Base-by-base conservation (phyloP, 2,113 vertebrate genomes). In the Dasyprocta punctata region DNA sequence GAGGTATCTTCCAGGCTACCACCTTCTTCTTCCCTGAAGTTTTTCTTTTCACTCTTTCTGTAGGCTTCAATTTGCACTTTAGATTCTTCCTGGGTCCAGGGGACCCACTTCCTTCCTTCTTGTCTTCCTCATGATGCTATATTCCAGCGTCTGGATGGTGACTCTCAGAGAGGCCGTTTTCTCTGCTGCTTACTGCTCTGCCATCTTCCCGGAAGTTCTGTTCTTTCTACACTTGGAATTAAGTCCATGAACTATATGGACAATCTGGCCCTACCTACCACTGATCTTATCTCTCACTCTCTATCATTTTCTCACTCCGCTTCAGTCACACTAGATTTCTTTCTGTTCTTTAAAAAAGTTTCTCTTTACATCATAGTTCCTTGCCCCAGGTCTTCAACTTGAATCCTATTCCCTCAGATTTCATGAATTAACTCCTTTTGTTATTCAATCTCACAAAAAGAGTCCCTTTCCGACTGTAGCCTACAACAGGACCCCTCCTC, bases 401-500 rank as follows among this genome's bases (percentile, higher is more conserved):
- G 90, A 60, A 77, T 38, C 78, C 1, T 73, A 22, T 73, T 24
- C 52, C 5, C 2, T 49, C 7, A 49, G 58, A 60, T 92, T 78
- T 60, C 52, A 61, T 17, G 56, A 30, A 94, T 52, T 67, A 1
- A 3, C 10, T 95, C 30, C 19, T 83, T 83, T 83, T 38, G 56
- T 54, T 78, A 38, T 11, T 92, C 33, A 33, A 6, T 88, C 44
- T 96, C 69, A 36, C 1, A 77, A 36, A 82, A 78, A 63, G 54
- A 83, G 33, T 38, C 41, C 44, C 80, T 77, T 87, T 73, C 52
- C 85, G 69, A 44, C 36, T 20, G 49, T 20, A 5, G 11, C 47
- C 7, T 5, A 1, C 19, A 58, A 49, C 0, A 2, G 26, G 4
- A 2, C 3, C 3, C 33, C 30, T 28, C 17, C 44, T 9, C 65